These are phyloP conservation scores for Brachyhypopomus occidentalis DNA, from an alignment of 2,113 vertebrate species.

Conservation along the genomic window DNA sequence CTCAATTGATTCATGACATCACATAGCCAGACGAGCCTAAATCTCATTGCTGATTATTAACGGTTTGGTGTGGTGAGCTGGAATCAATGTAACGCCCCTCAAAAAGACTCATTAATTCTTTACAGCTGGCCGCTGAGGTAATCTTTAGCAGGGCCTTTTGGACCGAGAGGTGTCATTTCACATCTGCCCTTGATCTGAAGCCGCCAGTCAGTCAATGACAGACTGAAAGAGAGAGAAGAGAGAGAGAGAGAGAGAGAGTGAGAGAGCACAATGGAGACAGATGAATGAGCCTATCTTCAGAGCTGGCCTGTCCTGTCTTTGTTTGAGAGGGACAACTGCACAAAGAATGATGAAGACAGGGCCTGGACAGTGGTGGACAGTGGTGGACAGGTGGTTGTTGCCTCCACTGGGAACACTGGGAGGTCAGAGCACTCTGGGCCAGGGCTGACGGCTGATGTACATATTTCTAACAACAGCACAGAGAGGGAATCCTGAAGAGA, in stretches of 20 bases:
- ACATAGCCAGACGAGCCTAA: constrained; percentile 35
- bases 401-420: too few relatives aligned
- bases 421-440: constrained; percentile 5
- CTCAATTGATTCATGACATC: constrained; percentile 55
- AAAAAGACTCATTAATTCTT: constrained; percentile 54
- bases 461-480: constrained; percentile 33
- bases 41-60: constrained; percentile 48
- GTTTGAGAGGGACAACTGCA: constrained; percentile 4
- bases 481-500: too few relatives aligned
- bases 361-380: neutral
- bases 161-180: neutral
- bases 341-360: neutral
- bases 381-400: neutral
- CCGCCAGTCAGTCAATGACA: constrained; percentile 26
- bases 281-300: constrained; percentile 28
- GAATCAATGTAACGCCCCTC: constrained; percentile 55
- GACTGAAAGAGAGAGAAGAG: constrained; percentile 5
- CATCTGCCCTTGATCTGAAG: constrained; percentile 31
- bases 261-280: neutral
- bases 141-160: constrained; percentile 36
- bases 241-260: neutral
- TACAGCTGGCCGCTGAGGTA: constrained; percentile 38
- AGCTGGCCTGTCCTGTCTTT: neutral
- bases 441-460: too few relatives aligned
- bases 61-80: constrained; percentile 21